These are phyloP conservation scores for Cyclina sinensis DNA, from an alignment of 1,140 invertebrate genomes.

Conservation along the genomic window DNA sequence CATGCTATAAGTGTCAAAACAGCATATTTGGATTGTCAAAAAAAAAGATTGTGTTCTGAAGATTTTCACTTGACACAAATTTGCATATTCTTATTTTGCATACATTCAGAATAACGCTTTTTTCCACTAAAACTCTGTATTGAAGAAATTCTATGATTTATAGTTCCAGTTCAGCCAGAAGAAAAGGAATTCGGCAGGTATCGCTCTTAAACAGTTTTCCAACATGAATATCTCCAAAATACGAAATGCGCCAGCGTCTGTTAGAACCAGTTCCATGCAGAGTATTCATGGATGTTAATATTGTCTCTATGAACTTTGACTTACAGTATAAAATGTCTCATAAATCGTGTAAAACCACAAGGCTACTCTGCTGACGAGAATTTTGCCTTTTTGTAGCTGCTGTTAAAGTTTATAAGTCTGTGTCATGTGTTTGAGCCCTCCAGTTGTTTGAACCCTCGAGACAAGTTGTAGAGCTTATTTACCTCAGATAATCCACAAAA, in stretches of 20 bases:
- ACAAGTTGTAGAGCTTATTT: neutral
- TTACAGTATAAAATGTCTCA: neutral
- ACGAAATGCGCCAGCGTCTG: neutral
- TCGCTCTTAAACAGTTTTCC: constrained; percentile 3
- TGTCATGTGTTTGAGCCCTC: neutral
- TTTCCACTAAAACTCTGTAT: neutral
- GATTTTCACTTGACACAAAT: neutral
- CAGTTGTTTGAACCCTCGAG: neutral
- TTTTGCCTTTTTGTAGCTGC: neutral
- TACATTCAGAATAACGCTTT: neutral
- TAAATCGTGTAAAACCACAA: neutral
- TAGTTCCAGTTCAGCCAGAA: constrained; percentile 16
- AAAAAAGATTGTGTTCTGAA: neutral
- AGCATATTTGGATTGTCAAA: neutral
- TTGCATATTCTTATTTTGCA: neutral
- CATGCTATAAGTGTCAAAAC: neutral
- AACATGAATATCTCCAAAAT: constrained; percentile 16
- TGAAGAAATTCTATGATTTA: neutral
- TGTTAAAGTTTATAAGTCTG: neutral
- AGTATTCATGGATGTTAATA: neutral
- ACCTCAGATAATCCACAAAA: neutral
- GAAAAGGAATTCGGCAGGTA: neutral
- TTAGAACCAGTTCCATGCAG: neutral
- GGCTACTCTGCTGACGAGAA: neutral
- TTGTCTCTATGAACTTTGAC: neutral